Percentiles rank a stretch among this genome's conserved stretches.
phyloP scores from a whole-genome alignment of 2,888 invertebrate species.

The Drosophila birchii region DNA sequence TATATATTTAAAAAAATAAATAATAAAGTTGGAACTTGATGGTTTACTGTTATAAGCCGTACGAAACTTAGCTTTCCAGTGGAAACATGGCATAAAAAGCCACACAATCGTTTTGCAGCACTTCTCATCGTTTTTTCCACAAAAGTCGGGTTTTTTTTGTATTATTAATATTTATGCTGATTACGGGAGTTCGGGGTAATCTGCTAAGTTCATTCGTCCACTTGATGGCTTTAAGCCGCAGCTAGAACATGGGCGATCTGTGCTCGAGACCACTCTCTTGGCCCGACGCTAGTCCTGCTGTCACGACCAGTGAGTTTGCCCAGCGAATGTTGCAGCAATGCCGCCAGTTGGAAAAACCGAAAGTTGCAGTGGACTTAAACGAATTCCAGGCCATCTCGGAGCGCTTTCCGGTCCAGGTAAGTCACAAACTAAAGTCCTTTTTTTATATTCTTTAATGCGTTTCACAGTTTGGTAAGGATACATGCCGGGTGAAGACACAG shows the following conservation, averaged over 20 bases:
- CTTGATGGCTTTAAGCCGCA: not conserved
- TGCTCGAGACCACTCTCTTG: not conserved
- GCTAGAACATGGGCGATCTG: not conserved
- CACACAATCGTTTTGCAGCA: not conserved
- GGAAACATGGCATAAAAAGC: not conserved
- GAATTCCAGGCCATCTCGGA: conserved; percentile 67
- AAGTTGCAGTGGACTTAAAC: conserved; percentile 57
- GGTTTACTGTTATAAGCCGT: not conserved
- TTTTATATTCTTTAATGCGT: not conserved
- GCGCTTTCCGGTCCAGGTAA: conserved; percentile 71
- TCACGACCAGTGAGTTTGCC: conserved; percentile 54
- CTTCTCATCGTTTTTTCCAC: not conserved
- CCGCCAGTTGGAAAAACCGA: conserved; percentile 55
- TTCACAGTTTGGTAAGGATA: conserved; percentile 78
- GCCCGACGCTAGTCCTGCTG: not conserved
- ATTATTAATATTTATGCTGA: not conserved
- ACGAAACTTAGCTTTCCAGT: not conserved
- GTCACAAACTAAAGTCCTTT: not conserved
- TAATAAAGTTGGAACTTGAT: not conserved
- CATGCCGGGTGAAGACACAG: conserved; percentile 80
- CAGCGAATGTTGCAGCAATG: conserved; percentile 63
- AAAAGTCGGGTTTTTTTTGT: too few relatives aligned
- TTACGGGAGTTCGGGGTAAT: not conserved
- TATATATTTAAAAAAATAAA: not conserved
- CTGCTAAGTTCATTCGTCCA: not conserved